A percentile compares a stretch with the other conserved stretches of the same genome.
These are phyloP conservation scores for Spilogale gracilis DNA, from an alignment of 2,113 vertebrate species.

Conservation along the genomic window DNA sequence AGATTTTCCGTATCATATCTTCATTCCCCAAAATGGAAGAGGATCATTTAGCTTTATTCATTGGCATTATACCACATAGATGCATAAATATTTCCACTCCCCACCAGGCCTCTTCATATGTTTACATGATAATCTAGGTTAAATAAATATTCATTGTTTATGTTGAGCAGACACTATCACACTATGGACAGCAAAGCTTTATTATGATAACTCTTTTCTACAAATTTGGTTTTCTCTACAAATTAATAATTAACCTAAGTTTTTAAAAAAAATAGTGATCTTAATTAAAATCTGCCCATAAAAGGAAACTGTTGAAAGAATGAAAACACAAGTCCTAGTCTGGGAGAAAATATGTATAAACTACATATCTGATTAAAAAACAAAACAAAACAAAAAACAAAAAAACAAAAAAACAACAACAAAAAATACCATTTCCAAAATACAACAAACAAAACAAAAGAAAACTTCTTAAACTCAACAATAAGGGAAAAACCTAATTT, in stretches of 20 bases:
- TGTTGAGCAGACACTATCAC: not conserved
- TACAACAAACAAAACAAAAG: not conserved
- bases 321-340: not conserved
- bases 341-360: not conserved
- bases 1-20: not conserved
- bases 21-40: not conserved
- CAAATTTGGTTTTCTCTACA: not conserved
- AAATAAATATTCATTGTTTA: not conserved
- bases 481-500: not conserved
- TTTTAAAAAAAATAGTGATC: not conserved
- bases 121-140: not conserved
- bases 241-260: not conserved
- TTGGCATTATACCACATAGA: not conserved
- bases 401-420: not conserved
- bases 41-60: not conserved
- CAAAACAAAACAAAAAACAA: not conserved
- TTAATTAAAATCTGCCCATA: not conserved
- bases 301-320: slow-evolving; percentile 2
- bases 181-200: not conserved
- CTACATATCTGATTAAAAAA: not conserved
- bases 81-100: not conserved
- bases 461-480: not conserved
- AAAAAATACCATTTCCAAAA: not conserved
- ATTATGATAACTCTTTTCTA: not conserved
- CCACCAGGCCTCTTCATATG: not conserved